Evolutionary conservation across 2,888 invertebrate genomes (phyloP), one percentile per base, ranked within the genome.

Genomic region (Apamea sordens): DNA sequence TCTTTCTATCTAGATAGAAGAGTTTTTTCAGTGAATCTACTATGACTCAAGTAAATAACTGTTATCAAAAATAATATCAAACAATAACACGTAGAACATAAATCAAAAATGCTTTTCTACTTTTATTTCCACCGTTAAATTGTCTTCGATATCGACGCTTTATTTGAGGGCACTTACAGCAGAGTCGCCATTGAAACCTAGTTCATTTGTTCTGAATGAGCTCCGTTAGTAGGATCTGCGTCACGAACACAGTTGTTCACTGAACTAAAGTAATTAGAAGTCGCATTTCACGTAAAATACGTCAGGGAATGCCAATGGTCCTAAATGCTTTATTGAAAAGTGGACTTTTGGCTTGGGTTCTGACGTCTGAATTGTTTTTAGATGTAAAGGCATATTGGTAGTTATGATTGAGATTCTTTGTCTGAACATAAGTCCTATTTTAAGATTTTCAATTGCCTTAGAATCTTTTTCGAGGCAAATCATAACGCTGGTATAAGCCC

Each of bases 171-270:
- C 90, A 92, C 92, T 93, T 91, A 88, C 87, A 73, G 56, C 80
- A 76, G 80, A 87, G 88, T 89, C 87, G 86, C 89, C 89, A 91
- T 92, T 90, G 89, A 89, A 92, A 90, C 87, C 90, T 92, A 91
- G 91, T 92, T 92, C 90, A 90, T 90, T 92, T 91, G 89, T 92
- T 89, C 88, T 86, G 88, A 93, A 92, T 92, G 92, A 91, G 89
- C 87, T 89, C 90, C 91, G 86, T 88, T 88, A 83, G 87, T 73
- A 78, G 80, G 79, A 83, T 73, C 81, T 89, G 87, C 89, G 89
- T 91, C 91, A 89, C 85, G 87, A 88, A 83, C 90, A 91, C 84
- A 83, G 87, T 79, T 86, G 86, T 89, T 89, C 88, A 83, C 79
- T 72, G 91, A 90, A 86, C 87, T 90, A 89, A 83, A 89, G 84